These are phyloP conservation scores for Schizotus pectinicornis DNA, from an alignment of 2,888 invertebrate species.

Conservation along the genomic window DNA sequence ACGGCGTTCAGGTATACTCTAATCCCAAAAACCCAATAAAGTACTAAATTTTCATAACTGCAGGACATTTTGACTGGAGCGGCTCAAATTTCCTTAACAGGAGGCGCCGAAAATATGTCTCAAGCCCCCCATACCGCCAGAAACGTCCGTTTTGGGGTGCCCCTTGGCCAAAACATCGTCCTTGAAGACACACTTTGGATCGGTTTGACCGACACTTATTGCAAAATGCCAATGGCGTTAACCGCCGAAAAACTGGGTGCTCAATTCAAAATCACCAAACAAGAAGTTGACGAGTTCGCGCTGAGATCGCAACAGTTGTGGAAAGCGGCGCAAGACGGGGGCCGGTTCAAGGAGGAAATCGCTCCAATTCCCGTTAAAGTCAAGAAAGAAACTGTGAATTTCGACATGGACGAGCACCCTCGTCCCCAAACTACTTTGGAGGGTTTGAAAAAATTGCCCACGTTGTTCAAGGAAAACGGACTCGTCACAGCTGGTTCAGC, in stretches of 20 bases:
- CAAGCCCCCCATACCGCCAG: conserved; percentile 87
- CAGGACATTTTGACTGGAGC: conserved; percentile 84
- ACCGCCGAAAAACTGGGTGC: conserved; percentile 94
- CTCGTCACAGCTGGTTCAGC: conserved; percentile 94
- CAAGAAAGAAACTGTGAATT: conserved; percentile 79
- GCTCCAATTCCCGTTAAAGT: conserved; percentile 83
- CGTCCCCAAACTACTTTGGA: conserved; percentile 87
- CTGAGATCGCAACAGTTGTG: conserved; percentile 85
- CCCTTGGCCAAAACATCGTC: conserved; percentile 75
- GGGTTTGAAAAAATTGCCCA: conserved; percentile 80
- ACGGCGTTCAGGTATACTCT: conserved; percentile 78
- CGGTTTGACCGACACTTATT: conserved; percentile 85
- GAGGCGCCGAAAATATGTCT: conserved; percentile 96
- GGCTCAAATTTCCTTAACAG: conserved; percentile 85
- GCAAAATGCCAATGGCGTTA: conserved; percentile 93
- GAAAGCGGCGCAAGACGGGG: conserved; percentile 89
- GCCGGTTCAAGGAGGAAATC: conserved; percentile 89
- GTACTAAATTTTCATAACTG: conserved; percentile 8
- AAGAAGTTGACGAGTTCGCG: conserved; percentile 86
- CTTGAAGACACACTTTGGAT: conserved; percentile 93
- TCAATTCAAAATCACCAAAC: conserved; percentile 79
- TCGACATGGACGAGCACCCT: conserved; percentile 93
- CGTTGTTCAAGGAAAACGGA: conserved; percentile 94
- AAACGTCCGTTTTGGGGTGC: conserved; percentile 86
- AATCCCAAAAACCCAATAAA: not conserved